Evolutionary conservation across 2,888 invertebrate species (phyloP), one percentile per base, ranked within the genome.

Genomic region (Calameuta idolon): DNA sequence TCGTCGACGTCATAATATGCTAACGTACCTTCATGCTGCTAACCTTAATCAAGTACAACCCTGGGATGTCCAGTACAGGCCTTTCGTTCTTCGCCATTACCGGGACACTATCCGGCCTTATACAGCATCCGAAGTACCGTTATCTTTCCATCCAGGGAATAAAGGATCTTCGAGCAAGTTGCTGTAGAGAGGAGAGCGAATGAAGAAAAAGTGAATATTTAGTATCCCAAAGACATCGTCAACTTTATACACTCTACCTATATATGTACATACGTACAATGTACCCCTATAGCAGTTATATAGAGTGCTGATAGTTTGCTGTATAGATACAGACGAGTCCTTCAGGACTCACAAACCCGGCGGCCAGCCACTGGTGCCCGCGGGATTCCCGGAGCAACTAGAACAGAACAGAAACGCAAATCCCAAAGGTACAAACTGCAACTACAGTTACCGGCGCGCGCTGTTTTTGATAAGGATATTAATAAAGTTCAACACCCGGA

Each of bases 381-480:
- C 86, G 90, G 89, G 90, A 89, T 87, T 77, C 79, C 75, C 73
- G 68, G 75, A 87, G 69, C 33, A 34, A 30, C 35, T 69, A 75
- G 77, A 74, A 75, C 69, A 40, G 77, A 74, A 83, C 77, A 79
- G 73, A 77, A 77, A 76, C 75, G 76, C 74, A 79, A 79, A 80
- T 79, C 75, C 37, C 34, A 75, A 69, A 74, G 76, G 74, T 55
- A 71, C 83, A 80, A 88, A 88, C 85, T 87, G 83, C 83, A 85
- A 85, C 85, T 85, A 87, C 83, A 86, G 85, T 87, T 87, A 83
- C 83, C 83, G 81, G 79, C 82, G 81, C 79, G 40, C 79, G 83
- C 83, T 85, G 85, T 85, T 88, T 90, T 89, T 89, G 88, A 89
- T 89, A 89, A 89, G 88, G 87, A 87, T 86, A 90, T 89, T 89